Percentiles rank a stretch among this genome's conserved stretches.
phyloP scores from a whole-genome alignment of 2,113 vertebrate genomes.

The Salvator merianae region DNA sequence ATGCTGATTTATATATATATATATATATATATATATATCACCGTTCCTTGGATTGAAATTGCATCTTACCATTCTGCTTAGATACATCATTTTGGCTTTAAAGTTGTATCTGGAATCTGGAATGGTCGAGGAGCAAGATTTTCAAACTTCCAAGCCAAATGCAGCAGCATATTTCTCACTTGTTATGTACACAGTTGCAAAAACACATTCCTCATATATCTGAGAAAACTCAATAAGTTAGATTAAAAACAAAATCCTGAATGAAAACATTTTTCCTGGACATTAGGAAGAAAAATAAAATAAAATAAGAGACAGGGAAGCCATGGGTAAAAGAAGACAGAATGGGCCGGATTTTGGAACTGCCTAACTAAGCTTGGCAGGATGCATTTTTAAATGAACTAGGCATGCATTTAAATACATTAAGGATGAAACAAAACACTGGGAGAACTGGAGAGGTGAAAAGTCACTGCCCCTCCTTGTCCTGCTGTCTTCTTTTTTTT shows the following conservation, averaged over 20 bases:
- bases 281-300: not conserved
- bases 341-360: not conserved
- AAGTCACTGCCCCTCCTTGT: conserved; percentile 66
- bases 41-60: not conserved
- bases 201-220: conserved; percentile 4
- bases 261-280: not conserved
- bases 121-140: not conserved
- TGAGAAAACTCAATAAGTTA: fast-evolving
- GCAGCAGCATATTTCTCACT: not conserved
- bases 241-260: not conserved
- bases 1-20: not conserved
- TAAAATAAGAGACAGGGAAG: not conserved
- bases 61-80: not conserved
- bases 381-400: conserved; percentile 55
- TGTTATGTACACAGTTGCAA: fast-evolving
- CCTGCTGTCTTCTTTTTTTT: conserved; percentile 68
- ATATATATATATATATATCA: not conserved
- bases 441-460: conserved; percentile 59
- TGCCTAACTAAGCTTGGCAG: not conserved
- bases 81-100: not conserved
- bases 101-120: not conserved
- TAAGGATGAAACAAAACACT: conserved; percentile 61
- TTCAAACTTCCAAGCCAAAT: not conserved
- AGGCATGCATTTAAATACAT: conserved; percentile 69
- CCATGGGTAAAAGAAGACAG: conserved; percentile 4